Evolutionary conservation across 2,888 invertebrate species (phyloP), one percentile per base, ranked within the genome.

Genomic region (Oligia fasciuncula): DNA sequence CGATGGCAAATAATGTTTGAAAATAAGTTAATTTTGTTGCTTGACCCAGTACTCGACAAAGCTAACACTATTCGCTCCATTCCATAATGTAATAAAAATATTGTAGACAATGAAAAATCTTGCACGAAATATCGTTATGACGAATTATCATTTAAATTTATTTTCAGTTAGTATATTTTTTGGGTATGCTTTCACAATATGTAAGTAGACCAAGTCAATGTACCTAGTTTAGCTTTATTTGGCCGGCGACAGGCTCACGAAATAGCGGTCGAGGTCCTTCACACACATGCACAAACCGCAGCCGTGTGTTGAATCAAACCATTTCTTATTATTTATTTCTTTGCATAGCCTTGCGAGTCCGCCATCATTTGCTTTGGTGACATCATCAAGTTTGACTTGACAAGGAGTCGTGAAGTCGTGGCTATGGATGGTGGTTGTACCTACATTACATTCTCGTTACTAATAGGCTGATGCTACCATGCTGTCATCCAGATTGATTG

Each of bases 181-280:
- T 78, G 46, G 23, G n/a, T 69, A 60, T 72, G 70, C 72, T 85
- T 85, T 78, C 80, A 57, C 74, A 88, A 86, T 77, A 73, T 77
- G 79, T 81, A 84, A 83, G 80, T 80, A 76, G 81, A 85, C 76
- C 81, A 85, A 83, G 79, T 86, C 84, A 84, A 83, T 84, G 88
- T 79, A 85, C 78, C 80, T 82, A 88, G 81, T 84, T 80, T 76
- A 78, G 80, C 80, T 83, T 84, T 88, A 90, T 90, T 91, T 90
- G 91, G 87, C 86, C 84, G 89, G 92, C 89, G 91, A 94, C 92
- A 91, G 92, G 91, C 92, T 85, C 86, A 89, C 89, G 90, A 92
- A 94, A 95, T 94, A 94, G 94, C 93, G 95, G 94, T 94, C 95
- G 95, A 95, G 95, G 95, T 93, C 94, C 91, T 93, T 93, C 92